phyloP scores from a whole-genome alignment of 2,797 vertebrate species.

The Taeniopygia guttata region DNA sequence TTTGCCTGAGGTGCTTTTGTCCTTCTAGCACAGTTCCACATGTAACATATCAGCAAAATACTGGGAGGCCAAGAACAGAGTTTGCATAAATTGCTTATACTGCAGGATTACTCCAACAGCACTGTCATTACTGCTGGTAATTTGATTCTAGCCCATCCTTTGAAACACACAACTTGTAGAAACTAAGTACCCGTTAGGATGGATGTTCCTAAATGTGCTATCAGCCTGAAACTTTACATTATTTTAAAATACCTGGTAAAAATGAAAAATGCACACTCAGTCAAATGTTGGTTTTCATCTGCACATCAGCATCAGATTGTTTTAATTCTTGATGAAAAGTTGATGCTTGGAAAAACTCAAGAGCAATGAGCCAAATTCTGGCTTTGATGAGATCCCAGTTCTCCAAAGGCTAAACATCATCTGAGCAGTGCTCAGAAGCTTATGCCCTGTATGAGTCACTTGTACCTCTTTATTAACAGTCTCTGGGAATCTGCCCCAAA shows the following conservation, averaged over 20 bases:
- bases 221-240: neutral
- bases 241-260: slow-evolving; percentile 26
- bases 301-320: neutral
- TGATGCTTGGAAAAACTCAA: neutral
- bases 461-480: neutral
- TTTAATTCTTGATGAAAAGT: slow-evolving; percentile 35
- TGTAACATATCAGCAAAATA: slow-evolving; percentile 41
- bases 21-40: slow-evolving; percentile 11
- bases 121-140: neutral
- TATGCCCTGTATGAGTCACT: slow-evolving; percentile 29
- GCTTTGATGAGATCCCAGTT: slow-evolving; percentile 11
- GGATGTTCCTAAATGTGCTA: neutral
- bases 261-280: slow-evolving; percentile 12
- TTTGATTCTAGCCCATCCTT: slow-evolving; percentile 19
- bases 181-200: slow-evolving; percentile 6
- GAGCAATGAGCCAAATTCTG: slow-evolving; percentile 10
- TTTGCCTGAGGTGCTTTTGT: slow-evolving; percentile 46
- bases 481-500: slow-evolving; percentile 35
- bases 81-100: slow-evolving; percentile 28
- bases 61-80: slow-evolving; percentile 5
- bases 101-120: neutral
- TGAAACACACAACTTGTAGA: neutral
- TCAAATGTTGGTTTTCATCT: neutral
- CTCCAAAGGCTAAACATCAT: slow-evolving; percentile 27
- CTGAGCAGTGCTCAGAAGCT: neutral